Evolutionary conservation across 1,140 invertebrate species (phyloP).

Genomic region (Caligus rogercresseyi): DNA sequence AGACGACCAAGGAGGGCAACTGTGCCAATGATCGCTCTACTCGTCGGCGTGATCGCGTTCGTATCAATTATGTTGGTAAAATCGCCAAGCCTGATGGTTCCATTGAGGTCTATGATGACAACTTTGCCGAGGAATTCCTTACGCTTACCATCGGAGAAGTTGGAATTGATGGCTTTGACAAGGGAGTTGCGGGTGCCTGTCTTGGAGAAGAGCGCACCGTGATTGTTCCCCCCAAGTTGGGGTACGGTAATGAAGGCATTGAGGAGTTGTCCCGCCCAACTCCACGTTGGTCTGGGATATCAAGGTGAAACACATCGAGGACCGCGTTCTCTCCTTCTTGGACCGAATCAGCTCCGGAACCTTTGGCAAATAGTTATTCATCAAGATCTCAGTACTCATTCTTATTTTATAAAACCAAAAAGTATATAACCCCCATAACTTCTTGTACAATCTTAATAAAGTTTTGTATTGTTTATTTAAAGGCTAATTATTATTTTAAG

Average conservation of each 20-base stretch:
- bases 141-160: background rate
- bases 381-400: no score
- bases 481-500: no score
- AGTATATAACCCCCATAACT: no score
- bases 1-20: background rate
- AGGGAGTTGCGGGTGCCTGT: constrained; percentile 31
- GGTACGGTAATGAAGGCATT: constrained; percentile 30
- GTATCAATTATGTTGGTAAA: background rate
- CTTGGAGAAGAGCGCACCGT: constrained; percentile 30
- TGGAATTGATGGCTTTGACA: constrained; percentile 31
- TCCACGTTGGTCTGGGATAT: constrained; percentile 28
- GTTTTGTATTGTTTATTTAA: no score
- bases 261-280: constrained; percentile 29
- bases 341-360: constrained; percentile 13
- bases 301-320: constrained; percentile 24
- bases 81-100: background rate
- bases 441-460: no score
- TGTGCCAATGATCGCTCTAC: background rate
- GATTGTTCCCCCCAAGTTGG: constrained; percentile 29
- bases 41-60: background rate
- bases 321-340: constrained; percentile 6
- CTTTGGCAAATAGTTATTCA: constrained; percentile 2
- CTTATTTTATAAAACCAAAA: no score
- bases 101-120: background rate
- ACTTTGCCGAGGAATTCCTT: background rate